phyloP scores from a whole-genome alignment of 53 echinoderm and acorn worm genomes.

The Echinometra lucunter region DNA sequence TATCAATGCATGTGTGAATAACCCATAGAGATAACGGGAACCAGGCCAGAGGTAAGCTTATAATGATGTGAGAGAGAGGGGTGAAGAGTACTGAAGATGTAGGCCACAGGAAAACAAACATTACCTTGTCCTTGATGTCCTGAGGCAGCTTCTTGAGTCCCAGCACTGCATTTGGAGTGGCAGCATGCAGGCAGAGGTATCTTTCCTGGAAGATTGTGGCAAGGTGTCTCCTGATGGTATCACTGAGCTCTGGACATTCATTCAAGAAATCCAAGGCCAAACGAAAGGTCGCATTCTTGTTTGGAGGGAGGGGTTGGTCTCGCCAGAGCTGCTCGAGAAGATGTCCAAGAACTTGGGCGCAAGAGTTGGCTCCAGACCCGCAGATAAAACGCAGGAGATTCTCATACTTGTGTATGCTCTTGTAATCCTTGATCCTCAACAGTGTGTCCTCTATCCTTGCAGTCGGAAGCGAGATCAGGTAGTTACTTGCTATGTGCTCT shows the following conservation, averaged over 20 bases:
- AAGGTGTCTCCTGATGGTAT: background rate
- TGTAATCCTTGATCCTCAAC: background rate
- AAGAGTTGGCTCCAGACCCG: background rate
- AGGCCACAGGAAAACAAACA: background rate
- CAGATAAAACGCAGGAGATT: conserved; percentile 31
- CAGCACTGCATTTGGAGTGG: background rate
- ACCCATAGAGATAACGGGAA: no score
- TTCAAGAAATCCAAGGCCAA: conserved; percentile 15
- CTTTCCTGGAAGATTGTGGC: background rate
- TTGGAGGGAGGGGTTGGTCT: background rate
- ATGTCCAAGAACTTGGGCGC: background rate
- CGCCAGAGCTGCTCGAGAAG: background rate
- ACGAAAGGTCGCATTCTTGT: background rate
- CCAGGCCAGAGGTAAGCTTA: no score
- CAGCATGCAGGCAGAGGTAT: conserved; percentile 2
- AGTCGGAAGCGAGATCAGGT: background rate
- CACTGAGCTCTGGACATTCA: background rate
- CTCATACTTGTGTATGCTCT: background rate
- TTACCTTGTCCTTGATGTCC: conserved; percentile 2
- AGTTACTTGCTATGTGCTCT: conserved; percentile 32
- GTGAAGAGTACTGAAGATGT: no score
- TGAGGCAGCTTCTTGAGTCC: conserved; percentile 31
- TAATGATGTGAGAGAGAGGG: no score
- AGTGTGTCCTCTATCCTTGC: background rate
- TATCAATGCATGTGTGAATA: no score